Base-by-base conservation (phyloP, 2,888 invertebrate genomes). In the Poecilobothrus nobilitatus region DNA sequence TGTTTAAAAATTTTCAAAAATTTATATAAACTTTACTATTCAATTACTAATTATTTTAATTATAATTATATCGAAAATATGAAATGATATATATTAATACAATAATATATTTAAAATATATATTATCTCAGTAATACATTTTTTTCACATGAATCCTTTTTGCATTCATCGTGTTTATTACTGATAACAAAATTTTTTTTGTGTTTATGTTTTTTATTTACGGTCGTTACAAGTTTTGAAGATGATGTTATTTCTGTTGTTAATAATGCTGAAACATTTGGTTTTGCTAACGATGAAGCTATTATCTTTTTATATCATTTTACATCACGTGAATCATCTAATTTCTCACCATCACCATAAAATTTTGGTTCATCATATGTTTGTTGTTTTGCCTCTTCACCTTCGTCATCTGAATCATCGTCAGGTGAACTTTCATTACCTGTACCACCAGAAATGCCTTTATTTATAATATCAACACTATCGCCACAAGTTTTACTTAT, bases 361-460 rank as follows among this genome's bases (percentile, higher is more conserved):
- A 82, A 82, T 68, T 80, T 80, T 34, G 81, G 81, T 70, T 82
- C 81, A 71, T 79, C 80, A 66, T 82, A 81, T 63, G 72, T 68
- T 22, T 69, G 68, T 22, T 69, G 68, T 67, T 78, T 78, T 37
- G 73, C 73, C 34, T 73, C 74, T 37, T 76, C 72, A 61, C 76
- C 73, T 21, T 74, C 73, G 15, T 76, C 76, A 10, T 75, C 74
- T n/a, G 82, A 82, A 66, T 82, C 81, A 71, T 82, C 82, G 68
- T 82, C 82, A 33, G 75, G 80, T 21, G 82, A 82, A 71, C 81
- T 81, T 69, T 81, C 81, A 15, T 69, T 65, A 27, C 20, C 34
- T 27, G 27, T 5, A 20, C 68, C 68, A 53, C 68, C 68, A 20
- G 71, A 68, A 53, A 53, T 53, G 18, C 53, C 18, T 53, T 53